phyloP scores from a whole-genome alignment of 2,888 invertebrate genomes.

The Hirtodrosophila trivittata region DNA sequence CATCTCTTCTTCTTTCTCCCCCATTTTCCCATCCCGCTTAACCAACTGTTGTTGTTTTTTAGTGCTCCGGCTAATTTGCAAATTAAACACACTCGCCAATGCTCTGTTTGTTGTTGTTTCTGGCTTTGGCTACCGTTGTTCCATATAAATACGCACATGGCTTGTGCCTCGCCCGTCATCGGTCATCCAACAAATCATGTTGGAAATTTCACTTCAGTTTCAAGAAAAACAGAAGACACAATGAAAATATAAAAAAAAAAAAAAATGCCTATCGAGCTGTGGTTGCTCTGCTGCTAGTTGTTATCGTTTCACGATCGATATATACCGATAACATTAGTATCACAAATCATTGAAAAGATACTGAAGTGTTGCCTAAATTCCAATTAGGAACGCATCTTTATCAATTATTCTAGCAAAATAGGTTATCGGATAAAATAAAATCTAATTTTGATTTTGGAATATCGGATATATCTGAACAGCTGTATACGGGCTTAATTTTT shows the following conservation, averaged over 20 bases:
- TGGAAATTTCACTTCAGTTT: slow-evolving; percentile 64
- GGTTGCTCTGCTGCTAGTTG: too few relatives aligned
- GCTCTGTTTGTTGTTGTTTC: slow-evolving; percentile 16
- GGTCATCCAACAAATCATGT: slow-evolving; percentile 55
- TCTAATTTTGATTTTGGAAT: too few relatives aligned
- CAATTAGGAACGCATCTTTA: too few relatives aligned
- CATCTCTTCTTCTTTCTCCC: neutral
- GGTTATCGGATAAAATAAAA: too few relatives aligned
- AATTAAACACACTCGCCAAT: slow-evolving; percentile 36
- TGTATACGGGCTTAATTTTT: too few relatives aligned
- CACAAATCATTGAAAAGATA: too few relatives aligned
- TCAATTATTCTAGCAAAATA: too few relatives aligned
- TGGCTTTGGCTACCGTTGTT: slow-evolving; percentile 48
- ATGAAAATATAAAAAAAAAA: neutral
- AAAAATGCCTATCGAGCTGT: too few relatives aligned
- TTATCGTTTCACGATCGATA: too few relatives aligned
- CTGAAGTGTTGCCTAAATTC: too few relatives aligned
- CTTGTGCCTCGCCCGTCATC: slow-evolving; percentile 19
- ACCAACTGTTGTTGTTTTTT: slow-evolving; percentile 19
- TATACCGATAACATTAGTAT: too few relatives aligned
- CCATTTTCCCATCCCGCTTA: neutral
- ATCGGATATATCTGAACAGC: too few relatives aligned
- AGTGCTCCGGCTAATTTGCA: slow-evolving; percentile 58
- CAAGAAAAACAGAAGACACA: slow-evolving; percentile 10
- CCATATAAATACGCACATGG: slow-evolving; percentile 62